Percentiles rank a stretch among this genome's conserved stretches.
Evolutionary conservation across 2,888 invertebrate genomes (phyloP).

Genomic region (Atrina japonica): DNA sequence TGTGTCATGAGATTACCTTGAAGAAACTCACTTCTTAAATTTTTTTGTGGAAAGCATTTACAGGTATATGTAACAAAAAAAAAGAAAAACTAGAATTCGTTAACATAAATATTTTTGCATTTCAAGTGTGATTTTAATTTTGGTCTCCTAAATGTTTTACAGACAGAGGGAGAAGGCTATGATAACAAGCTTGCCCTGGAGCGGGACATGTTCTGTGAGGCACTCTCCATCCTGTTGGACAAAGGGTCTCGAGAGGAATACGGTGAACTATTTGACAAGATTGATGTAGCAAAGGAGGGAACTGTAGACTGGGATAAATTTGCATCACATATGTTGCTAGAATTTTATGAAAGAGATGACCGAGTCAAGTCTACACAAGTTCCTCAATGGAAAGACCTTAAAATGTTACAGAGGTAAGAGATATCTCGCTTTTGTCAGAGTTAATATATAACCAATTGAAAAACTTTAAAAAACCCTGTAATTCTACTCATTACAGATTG

Average conservation of each 20-base stretch:
- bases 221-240: constrained; percentile 74
- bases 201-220: constrained; percentile 78
- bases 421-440: no score
- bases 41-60: no score
- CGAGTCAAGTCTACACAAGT: constrained; percentile 79
- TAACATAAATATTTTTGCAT: no score
- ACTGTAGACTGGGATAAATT: constrained; percentile 81
- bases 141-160: constrained; percentile 16
- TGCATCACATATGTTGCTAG: constrained; percentile 79
- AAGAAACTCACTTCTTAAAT: no score
- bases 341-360: constrained; percentile 80
- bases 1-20: no score
- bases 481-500: not conserved
- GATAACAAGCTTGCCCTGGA: constrained; percentile 77
- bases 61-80: no score
- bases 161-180: constrained; percentile 79
- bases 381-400: constrained; percentile 80
- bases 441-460: not conserved
- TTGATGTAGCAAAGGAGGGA: constrained; percentile 79
- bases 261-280: constrained; percentile 80
- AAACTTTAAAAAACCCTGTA: not conserved
- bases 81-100: no score
- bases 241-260: constrained; percentile 79
- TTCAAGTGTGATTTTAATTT: no score
- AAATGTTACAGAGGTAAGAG: constrained; percentile 74